Evolutionary conservation across 2,888 invertebrate genomes (phyloP).

Genomic region (Ypsolopha scabrella): DNA sequence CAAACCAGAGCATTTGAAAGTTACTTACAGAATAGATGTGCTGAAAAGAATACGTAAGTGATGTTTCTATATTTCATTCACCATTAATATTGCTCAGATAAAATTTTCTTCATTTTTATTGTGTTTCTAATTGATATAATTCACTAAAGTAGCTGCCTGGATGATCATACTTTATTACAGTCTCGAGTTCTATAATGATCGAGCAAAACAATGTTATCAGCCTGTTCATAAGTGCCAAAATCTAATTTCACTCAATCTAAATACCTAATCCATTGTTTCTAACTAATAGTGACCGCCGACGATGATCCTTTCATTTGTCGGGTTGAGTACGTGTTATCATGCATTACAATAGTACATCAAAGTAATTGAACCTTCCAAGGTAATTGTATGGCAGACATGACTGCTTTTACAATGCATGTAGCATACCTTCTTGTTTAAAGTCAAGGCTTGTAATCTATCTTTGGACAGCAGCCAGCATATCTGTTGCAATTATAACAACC

Average conservation of each 20-base stretch:
- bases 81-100: slow-evolving; percentile 26
- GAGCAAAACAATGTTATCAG: background rate
- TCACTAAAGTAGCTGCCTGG: background rate
- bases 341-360: slow-evolving; percentile 20
- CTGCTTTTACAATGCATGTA: too few relatives aligned
- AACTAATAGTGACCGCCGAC: slow-evolving; percentile 7
- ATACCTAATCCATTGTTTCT: background rate
- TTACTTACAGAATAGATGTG: slow-evolving; percentile 20
- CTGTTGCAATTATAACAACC: too few relatives aligned
- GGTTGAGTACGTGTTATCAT: slow-evolving; percentile 23
- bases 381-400: slow-evolving; percentile 24
- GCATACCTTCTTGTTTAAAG: too few relatives aligned
- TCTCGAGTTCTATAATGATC: too few relatives aligned
- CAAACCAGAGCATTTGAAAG: slow-evolving; percentile 14
- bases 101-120: slow-evolving; percentile 26
- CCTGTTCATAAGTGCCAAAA: background rate
- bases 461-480: too few relatives aligned
- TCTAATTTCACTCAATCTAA: background rate
- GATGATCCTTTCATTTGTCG: slow-evolving; percentile 18
- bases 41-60: slow-evolving; percentile 39
- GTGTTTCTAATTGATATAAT: slow-evolving; percentile 11
- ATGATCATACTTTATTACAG: too few relatives aligned
- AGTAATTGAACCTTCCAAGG: slow-evolving; percentile 37
- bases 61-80: slow-evolving; percentile 26
- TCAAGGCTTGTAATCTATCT: too few relatives aligned